Percentiles rank a stretch among this genome's conserved stretches.
Conservation (phyloP, 1,140 invertebrate genomes). For the Heliconius nattereri region DNA sequence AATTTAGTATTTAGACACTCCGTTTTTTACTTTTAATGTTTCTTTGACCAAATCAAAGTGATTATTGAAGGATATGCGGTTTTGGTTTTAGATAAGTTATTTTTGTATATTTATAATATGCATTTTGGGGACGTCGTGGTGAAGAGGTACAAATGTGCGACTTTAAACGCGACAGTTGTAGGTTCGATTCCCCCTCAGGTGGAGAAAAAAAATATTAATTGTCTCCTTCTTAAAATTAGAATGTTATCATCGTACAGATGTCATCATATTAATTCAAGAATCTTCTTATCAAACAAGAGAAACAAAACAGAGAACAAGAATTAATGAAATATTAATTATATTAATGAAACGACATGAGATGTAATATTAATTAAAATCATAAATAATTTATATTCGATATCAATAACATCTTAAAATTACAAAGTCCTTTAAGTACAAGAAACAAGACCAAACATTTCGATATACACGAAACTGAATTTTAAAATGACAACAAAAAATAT, state of each 20-base stretch:
- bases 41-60: neutral
- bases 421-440: neutral
- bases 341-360: neutral
- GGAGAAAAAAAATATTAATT: too few species aligned
- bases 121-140: too few species aligned
- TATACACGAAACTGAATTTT: neutral
- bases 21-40: neutral
- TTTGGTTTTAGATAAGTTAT: too few species aligned
- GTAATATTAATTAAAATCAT: neutral
- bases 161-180: too few species aligned
- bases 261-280: neutral
- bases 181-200: too few species aligned
- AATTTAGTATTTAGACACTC: too few species aligned
- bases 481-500: conserved; percentile 2
- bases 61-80: too few species aligned
- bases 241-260: neutral
- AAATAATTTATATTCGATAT: neutral
- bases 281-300: neutral
- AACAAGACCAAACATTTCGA: neutral
- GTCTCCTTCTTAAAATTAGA: neutral
- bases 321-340: too few species aligned
- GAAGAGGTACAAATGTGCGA: too few species aligned
- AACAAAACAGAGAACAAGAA: too few species aligned
- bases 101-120: too few species aligned
- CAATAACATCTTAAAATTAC: neutral